These are phyloP conservation scores for Novumbra hubbsi DNA, from an alignment of 2,797 vertebrate genomes.

Conservation along the genomic window DNA sequence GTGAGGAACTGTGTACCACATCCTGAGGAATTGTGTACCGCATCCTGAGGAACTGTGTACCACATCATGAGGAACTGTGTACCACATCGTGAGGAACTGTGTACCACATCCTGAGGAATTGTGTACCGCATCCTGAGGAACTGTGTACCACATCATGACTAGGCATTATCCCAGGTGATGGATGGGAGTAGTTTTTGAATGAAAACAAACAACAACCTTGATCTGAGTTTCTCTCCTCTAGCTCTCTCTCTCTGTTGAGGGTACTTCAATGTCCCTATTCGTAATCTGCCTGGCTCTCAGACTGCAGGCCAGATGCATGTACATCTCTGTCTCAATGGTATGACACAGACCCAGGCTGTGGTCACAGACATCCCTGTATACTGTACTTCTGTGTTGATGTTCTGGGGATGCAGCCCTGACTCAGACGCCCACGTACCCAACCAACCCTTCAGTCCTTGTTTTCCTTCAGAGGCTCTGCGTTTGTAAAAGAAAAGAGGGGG, in stretches of 20 bases:
- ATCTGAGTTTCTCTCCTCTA: neutral
- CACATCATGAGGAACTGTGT: no score
- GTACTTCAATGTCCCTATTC: neutral
- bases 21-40: no score
- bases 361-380: neutral
- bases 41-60: no score
- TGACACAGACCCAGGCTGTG: neutral
- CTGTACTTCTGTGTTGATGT: neutral
- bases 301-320: neutral
- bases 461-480: neutral
- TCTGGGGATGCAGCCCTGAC: neutral
- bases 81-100: no score
- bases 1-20: no score
- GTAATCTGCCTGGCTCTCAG: neutral
- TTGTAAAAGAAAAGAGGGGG: neutral
- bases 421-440: neutral
- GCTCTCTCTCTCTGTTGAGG: neutral
- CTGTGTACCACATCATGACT: neutral
- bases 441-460: neutral
- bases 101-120: no score
- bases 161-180: slow-evolving; percentile 1
- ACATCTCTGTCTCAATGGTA: neutral
- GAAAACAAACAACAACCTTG: neutral
- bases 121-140: neutral
- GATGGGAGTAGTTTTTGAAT: neutral